These are phyloP conservation scores for Zosterops pallidus DNA, from an alignment of 2,113 vertebrate genomes.

Conservation along the genomic window DNA sequence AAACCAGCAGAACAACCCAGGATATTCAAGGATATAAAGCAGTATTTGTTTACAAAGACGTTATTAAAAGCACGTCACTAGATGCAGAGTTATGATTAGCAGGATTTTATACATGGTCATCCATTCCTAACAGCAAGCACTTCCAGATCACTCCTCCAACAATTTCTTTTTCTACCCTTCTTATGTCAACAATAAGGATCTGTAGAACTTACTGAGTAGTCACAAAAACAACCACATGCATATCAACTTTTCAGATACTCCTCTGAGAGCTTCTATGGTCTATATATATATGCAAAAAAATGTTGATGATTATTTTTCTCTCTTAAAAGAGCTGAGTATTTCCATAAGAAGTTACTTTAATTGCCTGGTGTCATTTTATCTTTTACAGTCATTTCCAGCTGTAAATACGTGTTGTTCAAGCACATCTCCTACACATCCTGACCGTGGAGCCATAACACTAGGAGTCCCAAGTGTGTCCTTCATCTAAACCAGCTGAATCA, in stretches of 20 bases:
- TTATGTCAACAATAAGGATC: not conserved
- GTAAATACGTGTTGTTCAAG: not conserved
- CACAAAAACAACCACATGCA: not conserved
- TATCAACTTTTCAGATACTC: not conserved
- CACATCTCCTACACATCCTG: not conserved
- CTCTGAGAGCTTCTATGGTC: not conserved
- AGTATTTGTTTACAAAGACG: not conserved
- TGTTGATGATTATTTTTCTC: not conserved
- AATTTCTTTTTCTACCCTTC: not conserved
- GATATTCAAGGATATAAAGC: not conserved
- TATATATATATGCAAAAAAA: not conserved
- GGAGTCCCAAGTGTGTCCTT: not conserved
- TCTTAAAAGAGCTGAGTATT: not conserved
- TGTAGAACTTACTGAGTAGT: not conserved
- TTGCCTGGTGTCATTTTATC: not conserved
- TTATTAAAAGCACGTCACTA: not conserved
- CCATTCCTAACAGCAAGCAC: not conserved
- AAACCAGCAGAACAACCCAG: not conserved
- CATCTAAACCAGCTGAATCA: not conserved
- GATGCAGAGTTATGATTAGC: not conserved
- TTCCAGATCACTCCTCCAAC: not conserved
- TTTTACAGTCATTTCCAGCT: not conserved
- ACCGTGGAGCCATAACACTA: rapidly evolving
- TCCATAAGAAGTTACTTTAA: not conserved
- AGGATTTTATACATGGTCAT: not conserved